Evolutionary conservation across 1,140 invertebrate species (phyloP), one percentile per base, ranked within the genome.

Genomic region (Drosophila nannoptera): DNA sequence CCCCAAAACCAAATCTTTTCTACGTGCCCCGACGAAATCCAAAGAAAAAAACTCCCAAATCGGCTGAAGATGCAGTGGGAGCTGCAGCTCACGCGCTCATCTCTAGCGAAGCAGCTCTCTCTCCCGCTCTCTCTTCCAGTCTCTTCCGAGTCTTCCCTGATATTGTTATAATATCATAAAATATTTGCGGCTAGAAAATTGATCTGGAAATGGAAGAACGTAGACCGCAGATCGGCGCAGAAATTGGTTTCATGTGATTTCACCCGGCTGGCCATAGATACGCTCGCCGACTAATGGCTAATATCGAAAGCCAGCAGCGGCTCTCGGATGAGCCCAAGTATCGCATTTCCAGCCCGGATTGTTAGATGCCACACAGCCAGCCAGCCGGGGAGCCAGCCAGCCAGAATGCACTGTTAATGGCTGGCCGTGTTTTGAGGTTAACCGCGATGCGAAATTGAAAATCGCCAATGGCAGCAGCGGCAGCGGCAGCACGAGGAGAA

Each of bases 1-100:
- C 32, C n/a, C 29, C n/a, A 60, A 56, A 71, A 61, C 55, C 11
- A 73, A 78, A 82, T 84, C 75, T 82, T 66, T 46, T 56, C 62
- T 78, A 82, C 78, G 78, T 83, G 78, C 78, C 67, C 60, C 58
- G 31, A 4, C 36, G 7, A 42, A 31, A n/a, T 2, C 11, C 22
- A 50, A 50, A 50, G 33, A 52, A 33, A 50, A 32, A 31, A 31
- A 31, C 11, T 5, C 2, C 2, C 12, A 32, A 33, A 36, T 53
- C 46, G 7, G 6, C 9, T 53, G 35, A 55, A 55, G 38, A 42
- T 54, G 52, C 52, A 31, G 50, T 53, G 12, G 49, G 8, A 36
- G 43, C 22, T 22, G 22, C 22, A 22, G 22, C 59, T 62, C 64
- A 66, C 64, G 64, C n/a, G 36, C 40, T 12, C 54, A 66, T 40